Evolutionary conservation across 2,113 vertebrate species (phyloP), one percentile per base, ranked within the genome.

Genomic region (Columba livia): DNA sequence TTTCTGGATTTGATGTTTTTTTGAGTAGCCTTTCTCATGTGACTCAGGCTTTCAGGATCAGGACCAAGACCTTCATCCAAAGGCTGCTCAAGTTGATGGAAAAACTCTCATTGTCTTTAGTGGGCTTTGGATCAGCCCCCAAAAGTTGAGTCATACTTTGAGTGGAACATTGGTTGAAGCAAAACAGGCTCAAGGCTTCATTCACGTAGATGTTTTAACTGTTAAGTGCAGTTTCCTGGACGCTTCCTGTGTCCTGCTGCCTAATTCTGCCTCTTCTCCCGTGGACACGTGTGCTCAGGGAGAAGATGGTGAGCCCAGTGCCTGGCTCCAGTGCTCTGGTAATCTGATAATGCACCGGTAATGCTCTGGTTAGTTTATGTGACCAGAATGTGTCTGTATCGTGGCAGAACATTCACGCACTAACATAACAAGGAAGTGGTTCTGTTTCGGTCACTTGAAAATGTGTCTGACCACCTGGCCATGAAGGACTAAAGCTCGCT

Each of bases 31-130:
- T n/a, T 84, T 86, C 64, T 80, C 88, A 57, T 94, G 91, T 71
- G 79, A 93, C 66, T 67, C 58, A 61, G 71, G 70, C 73, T 66
- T 58, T 53, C 69, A 82, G 86, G 88, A 95, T 62, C 83, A 90
- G 74, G n/a, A 94, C 51, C 65, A 65, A 97, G 90, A 90, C 69
- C 85, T 66, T 79, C 75, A 86, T 95, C 92, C 92, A 94, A 78
- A 84, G 75, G 24, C 92, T 95, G 69, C 82, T 96, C 51, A 1
- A 96, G 58, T 95, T 79, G 94, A 61, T 79, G 89, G 95, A 97
- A 96, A 96, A 96, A 77, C 84, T 94, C 89, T 91, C 91, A 93
- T 93, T 96, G 95, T 93, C 92, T 92, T 94, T 24, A 83, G 51
- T 58, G 82, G 91, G 93, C 90, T 92, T 92, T 96, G 94, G 95